These are phyloP conservation scores for Neotoma lepida DNA, from an alignment of 2,113 vertebrate genomes.

Conservation along the genomic window DNA sequence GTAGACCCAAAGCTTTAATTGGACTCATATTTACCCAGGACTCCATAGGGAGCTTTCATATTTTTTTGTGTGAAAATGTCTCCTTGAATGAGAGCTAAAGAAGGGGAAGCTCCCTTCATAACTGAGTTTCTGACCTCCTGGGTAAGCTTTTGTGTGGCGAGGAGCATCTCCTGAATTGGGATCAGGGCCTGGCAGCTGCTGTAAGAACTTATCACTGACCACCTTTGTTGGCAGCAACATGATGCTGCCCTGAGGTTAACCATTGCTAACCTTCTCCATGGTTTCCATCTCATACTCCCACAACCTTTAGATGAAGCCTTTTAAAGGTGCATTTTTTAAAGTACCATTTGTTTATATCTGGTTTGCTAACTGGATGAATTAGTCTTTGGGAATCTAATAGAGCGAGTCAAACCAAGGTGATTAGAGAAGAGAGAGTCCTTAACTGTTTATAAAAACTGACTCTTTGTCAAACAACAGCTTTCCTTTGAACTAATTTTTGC, in stretches of 20 bases:
- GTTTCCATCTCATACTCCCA: conserved; percentile 18
- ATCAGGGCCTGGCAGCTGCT: conserved; percentile 18
- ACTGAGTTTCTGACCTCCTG: conserved; percentile 28
- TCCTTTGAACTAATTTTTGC: conserved; percentile 52
- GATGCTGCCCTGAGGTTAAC: background rate
- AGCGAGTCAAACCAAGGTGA: conserved; percentile 22
- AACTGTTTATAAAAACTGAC: conserved; percentile 22
- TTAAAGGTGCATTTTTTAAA: conserved; percentile 34
- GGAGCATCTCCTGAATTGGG: conserved; percentile 22
- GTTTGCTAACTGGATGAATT: conserved; percentile 51
- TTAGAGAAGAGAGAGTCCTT: conserved; percentile 41
- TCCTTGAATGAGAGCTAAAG: conserved; percentile 41
- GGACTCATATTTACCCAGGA: conserved; percentile 45
- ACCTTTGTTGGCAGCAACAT: conserved; percentile 12
- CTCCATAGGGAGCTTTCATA: background rate
- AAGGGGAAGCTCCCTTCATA: background rate
- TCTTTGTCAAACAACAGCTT: conserved; percentile 43
- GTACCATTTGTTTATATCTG: conserved; percentile 60
- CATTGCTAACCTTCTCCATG: background rate
- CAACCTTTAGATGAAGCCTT: conserved; percentile 13
- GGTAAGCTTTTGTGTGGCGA: conserved; percentile 4
- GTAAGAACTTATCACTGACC: conserved; percentile 11
- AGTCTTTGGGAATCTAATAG: background rate
- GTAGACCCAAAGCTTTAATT: background rate
- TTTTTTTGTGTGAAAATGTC: background rate